phyloP scores from a whole-genome alignment of 2,113 vertebrate species.

The Cricetomys ansorgei region DNA sequence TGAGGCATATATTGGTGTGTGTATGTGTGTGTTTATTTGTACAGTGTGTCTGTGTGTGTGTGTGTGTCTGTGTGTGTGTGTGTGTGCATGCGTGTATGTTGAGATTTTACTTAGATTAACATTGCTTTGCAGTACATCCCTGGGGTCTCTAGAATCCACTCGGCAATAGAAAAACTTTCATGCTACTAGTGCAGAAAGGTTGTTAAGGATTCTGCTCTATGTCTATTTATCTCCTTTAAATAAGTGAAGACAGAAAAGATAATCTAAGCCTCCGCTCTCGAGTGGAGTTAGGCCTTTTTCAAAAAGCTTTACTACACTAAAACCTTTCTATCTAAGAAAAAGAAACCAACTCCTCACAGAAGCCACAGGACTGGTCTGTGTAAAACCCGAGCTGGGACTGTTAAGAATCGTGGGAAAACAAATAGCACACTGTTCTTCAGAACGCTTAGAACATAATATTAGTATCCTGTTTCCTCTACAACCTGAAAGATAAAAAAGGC shows the following conservation, averaged over 20 bases:
- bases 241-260: neutral
- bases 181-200: neutral
- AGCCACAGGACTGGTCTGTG: neutral
- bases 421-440: neutral
- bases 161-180: neutral
- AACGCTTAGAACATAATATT: neutral
- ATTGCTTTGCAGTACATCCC: neutral
- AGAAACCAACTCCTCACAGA: slow-evolving; percentile 24
- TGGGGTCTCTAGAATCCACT: slow-evolving; percentile 12
- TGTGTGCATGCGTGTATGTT: neutral
- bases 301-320: slow-evolving; percentile 11
- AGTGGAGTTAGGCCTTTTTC: neutral
- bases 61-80: neutral
- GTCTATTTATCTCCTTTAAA: slow-evolving; percentile 29
- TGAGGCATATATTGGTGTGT: neutral
- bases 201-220: neutral
- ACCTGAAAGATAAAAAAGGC: neutral
- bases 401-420: slow-evolving; percentile 22
- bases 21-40: neutral
- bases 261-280: slow-evolving; percentile 20
- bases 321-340: slow-evolving; percentile 11
- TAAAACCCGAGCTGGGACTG: slow-evolving; percentile 22
- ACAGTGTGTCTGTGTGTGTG: neutral
- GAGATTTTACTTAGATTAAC: neutral
- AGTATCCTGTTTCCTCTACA: neutral